phyloP scores from a whole-genome alignment of 2,113 vertebrate species.

The Pristiophorus japonicus region DNA sequence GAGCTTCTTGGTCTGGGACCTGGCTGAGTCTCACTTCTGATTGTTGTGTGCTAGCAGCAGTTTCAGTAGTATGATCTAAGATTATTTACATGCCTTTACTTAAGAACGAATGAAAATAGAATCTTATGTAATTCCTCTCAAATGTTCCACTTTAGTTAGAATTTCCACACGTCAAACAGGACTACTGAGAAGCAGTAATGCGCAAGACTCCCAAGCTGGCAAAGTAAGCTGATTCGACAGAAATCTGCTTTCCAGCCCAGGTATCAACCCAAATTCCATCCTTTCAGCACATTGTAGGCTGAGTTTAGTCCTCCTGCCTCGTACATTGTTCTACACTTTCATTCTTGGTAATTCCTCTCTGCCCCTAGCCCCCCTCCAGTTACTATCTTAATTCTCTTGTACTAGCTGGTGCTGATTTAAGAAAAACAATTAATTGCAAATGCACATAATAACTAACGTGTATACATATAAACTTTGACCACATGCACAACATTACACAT shows the following conservation, averaged over 20 bases:
- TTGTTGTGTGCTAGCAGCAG: background rate
- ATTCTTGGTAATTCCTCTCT: background rate
- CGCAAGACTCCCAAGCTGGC: background rate
- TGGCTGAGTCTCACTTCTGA: background rate
- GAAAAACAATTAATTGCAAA: background rate
- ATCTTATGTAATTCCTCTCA: background rate
- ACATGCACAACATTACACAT: background rate
- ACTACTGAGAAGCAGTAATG: background rate
- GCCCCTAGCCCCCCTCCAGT: background rate
- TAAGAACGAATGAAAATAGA: background rate
- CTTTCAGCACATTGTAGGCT: background rate
- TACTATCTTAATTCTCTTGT: background rate
- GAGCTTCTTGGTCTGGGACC: background rate
- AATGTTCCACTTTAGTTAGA: background rate
- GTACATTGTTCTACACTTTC: background rate
- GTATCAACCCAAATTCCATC: background rate
- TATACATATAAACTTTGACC: background rate
- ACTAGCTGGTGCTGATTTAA: background rate
- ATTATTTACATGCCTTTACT: background rate
- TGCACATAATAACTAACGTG: background rate
- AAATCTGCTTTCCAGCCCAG: background rate
- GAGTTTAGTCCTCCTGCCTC: background rate
- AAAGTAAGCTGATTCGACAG: background rate
- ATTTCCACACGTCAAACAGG: background rate
- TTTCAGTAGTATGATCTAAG: background rate